Conservation (phyloP, 2,113 vertebrate genomes). For the Numida meleagris region DNA sequence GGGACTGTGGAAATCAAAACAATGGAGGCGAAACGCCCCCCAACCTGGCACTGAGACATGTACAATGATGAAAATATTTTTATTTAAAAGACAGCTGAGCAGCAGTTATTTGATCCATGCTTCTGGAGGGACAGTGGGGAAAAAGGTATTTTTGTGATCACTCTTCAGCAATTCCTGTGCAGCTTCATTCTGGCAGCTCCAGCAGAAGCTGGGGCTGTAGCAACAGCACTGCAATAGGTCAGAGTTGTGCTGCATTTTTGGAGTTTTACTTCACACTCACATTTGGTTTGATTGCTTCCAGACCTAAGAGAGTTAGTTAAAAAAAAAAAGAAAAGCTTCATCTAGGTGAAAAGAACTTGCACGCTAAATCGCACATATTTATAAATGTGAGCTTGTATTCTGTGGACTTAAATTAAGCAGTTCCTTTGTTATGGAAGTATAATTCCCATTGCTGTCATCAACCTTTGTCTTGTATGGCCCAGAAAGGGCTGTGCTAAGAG, state of each 20-base stretch:
- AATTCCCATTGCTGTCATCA: neutral
- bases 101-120: conserved; percentile 71
- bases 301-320: conserved; percentile 41
- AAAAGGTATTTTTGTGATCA: conserved; percentile 68
- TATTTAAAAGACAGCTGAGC: conserved; percentile 71
- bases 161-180: conserved; percentile 31
- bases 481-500: neutral
- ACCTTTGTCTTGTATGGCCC: neutral
- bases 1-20: conserved; percentile 61
- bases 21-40: conserved; percentile 41
- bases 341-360: conserved; percentile 36
- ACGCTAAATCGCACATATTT: neutral
- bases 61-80: conserved; percentile 67
- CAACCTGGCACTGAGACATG: conserved; percentile 32
- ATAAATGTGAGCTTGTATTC: neutral
- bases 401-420: neutral
- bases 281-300: conserved; percentile 72
- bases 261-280: conserved; percentile 34
- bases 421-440: neutral
- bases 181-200: conserved; percentile 18
- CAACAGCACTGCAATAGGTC: conserved; percentile 38
- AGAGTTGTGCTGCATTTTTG: conserved; percentile 43
- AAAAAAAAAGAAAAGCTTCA: neutral
- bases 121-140: conserved; percentile 60
- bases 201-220: conserved; percentile 65